Base-by-base conservation (phyloP, 2,797 vertebrate genomes). In the Notolepis coatsorum region DNA sequence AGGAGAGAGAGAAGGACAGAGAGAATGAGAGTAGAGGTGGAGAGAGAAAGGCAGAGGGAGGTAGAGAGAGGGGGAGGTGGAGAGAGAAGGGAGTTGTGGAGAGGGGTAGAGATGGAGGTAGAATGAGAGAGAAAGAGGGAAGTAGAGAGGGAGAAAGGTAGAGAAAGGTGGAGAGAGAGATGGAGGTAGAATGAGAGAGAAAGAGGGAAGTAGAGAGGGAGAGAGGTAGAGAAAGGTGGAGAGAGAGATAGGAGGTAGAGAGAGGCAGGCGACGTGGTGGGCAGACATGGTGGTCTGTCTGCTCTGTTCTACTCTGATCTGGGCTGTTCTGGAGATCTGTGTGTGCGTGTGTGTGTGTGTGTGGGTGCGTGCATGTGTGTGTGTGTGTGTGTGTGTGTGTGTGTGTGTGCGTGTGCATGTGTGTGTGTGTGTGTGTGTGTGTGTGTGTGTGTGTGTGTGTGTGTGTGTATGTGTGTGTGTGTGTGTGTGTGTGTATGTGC, bases 251-350 rank as follows among this genome's bases (percentile, higher is more conserved):
- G 62, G 18, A 73, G 73, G 51, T 70, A 61, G 45, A 75, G 51
- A 78, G 73, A 41, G 55, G 64, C 59, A 73, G 77, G 82, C 68
- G 63, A 77, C 84, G 73, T 86, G 73, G 75, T 78, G 85, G 78
- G 78, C 86, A 80, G 86, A 73, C 88, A 88, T 10, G 88, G 89
- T 91, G 90, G 90, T 91, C 90, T 72, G 66, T 88, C 84, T 68
- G 64, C 52, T 43, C 41, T 43, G 41, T 43, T 43, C 35, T 66
- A 52, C 43, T 79, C 74, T 41, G 17, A n/a, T 41, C 39, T 7
- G 2, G 39, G 39, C 15, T 41, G 15, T 15, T 37, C 41, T 43
- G 41, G 18, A 43, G 41, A 43, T 23, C 7, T 35, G 31, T 46
- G 20, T 21, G 23, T n/a, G n/a, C n/a, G n/a, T n/a, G n/a, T n/a